Conservation (phyloP, 2,113 vertebrate species). For the Toxotes jaculatrix region DNA sequence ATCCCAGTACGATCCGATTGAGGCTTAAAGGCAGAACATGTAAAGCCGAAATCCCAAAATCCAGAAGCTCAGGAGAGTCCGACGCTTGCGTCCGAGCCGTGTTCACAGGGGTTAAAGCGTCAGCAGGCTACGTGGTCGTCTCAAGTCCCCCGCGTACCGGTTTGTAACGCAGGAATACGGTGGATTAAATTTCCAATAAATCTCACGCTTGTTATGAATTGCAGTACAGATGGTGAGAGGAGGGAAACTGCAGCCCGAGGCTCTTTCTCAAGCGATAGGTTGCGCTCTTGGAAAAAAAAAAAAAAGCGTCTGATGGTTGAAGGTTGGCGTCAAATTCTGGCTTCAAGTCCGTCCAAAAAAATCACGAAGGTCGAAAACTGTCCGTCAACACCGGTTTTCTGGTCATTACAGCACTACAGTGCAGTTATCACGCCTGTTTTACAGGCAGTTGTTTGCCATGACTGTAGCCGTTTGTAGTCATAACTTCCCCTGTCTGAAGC, state of each 20-base stretch:
- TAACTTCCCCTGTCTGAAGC: constrained; percentile 68
- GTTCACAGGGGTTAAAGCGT: constrained; percentile 46
- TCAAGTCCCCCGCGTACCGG: constrained; percentile 42
- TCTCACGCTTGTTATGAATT: constrained; percentile 48
- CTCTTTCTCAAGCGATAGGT: constrained; percentile 11
- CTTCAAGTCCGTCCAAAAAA: constrained; percentile 43
- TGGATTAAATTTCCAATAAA: constrained; percentile 49
- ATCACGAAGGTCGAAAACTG: constrained; percentile 62
- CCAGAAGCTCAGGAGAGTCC: constrained; percentile 50
- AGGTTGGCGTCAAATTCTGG: constrained; percentile 62
- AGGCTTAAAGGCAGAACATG: constrained; percentile 36
- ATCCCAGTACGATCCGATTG: constrained; percentile 63
- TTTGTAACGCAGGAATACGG: constrained; percentile 25
- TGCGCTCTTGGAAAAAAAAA: constrained; percentile 37
- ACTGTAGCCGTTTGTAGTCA: constrained; percentile 46
- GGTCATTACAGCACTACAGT: constrained; percentile 3
- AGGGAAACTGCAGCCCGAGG: constrained; percentile 59
- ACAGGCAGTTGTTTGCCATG: constrained; percentile 34
- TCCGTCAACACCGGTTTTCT: not conserved
- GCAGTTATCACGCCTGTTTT: constrained; percentile 30
- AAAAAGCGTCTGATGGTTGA: constrained; percentile 32
- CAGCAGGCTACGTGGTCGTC: constrained; percentile 37
- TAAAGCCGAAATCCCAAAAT: constrained; percentile 23
- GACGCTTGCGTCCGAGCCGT: constrained; percentile 46
- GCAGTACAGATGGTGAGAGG: constrained; percentile 48